Evolutionary conservation across 1,140 invertebrate species (phyloP).

Genomic region (Steinernema khuongi): DNA sequence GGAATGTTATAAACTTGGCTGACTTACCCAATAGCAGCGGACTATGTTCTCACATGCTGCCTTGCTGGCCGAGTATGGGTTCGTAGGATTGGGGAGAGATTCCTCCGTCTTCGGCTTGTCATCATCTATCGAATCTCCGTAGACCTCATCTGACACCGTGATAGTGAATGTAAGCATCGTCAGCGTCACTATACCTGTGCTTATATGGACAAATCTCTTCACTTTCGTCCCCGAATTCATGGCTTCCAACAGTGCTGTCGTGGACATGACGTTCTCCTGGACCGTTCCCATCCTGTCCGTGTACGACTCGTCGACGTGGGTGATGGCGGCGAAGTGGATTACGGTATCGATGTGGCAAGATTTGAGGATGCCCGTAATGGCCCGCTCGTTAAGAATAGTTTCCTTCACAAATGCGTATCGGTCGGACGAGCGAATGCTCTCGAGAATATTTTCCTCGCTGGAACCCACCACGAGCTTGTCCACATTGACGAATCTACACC

Average conservation of each 20-base stretch:
- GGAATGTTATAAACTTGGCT: too few species aligned
- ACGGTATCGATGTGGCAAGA: conserved; percentile 56
- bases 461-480: conserved; percentile 54
- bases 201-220: conserved; percentile 55
- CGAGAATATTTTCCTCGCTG: conserved; percentile 40
- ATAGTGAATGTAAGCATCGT: conserved; percentile 12
- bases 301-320: conserved; percentile 59
- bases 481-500: conserved; percentile 53
- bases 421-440: conserved; percentile 42
- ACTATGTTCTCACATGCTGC: conserved; percentile 56
- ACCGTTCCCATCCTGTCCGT: conserved; percentile 56
- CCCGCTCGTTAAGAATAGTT: conserved; percentile 40
- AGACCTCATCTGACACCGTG: conserved; percentile 55
- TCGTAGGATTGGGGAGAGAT: conserved; percentile 54
- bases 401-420: conserved; percentile 50
- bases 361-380: conserved; percentile 37
- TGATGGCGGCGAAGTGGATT: conserved; percentile 59
- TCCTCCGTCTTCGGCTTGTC: conserved; percentile 48
- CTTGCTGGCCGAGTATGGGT: conserved; percentile 57
- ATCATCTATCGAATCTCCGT: conserved; percentile 53
- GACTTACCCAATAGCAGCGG: conserved; percentile 50
- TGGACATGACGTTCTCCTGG: conserved; percentile 57
- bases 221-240: conserved; percentile 40
- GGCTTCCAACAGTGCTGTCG: conserved; percentile 52
- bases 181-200: conserved; percentile 48